A percentile compares a stretch with the other conserved stretches of the same genome.
Evolutionary conservation across 2,113 vertebrate genomes (phyloP).

Genomic region (Ardeotis arabs): DNA sequence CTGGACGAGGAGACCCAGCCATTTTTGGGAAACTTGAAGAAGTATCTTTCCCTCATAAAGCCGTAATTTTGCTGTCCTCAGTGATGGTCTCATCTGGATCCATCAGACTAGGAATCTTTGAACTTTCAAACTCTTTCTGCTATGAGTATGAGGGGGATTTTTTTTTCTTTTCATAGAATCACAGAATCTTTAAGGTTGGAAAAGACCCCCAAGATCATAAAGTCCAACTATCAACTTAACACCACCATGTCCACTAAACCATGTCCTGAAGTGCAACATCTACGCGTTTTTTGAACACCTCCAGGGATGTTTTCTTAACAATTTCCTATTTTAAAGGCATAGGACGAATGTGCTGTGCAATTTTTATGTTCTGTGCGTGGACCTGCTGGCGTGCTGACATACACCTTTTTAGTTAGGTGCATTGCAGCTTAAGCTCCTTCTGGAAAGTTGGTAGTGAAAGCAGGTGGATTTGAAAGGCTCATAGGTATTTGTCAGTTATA

Average conservation of each 20-base stretch:
- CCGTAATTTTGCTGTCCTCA: background rate
- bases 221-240: too few species aligned
- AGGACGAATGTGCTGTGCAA: background rate
- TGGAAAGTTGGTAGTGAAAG: background rate
- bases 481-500: background rate
- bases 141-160: background rate
- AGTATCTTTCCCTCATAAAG: background rate
- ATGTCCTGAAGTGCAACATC: too few species aligned
- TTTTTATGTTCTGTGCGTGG: background rate
- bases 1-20: background rate
- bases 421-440: background rate
- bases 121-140: background rate
- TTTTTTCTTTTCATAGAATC: background rate
- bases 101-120: fast-evolving
- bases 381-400: background rate
- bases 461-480: background rate
- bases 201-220: too few species aligned
- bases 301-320: too few species aligned
- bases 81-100: background rate
- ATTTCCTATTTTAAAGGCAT: background rate
- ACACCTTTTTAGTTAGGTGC: background rate
- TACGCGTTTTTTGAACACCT: too few species aligned
- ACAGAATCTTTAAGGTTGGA: too few species aligned
- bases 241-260: too few species aligned
- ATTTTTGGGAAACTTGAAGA: background rate